Base-by-base conservation (phyloP, 2,888 invertebrate species). In the Leptinotarsa haldemani region DNA sequence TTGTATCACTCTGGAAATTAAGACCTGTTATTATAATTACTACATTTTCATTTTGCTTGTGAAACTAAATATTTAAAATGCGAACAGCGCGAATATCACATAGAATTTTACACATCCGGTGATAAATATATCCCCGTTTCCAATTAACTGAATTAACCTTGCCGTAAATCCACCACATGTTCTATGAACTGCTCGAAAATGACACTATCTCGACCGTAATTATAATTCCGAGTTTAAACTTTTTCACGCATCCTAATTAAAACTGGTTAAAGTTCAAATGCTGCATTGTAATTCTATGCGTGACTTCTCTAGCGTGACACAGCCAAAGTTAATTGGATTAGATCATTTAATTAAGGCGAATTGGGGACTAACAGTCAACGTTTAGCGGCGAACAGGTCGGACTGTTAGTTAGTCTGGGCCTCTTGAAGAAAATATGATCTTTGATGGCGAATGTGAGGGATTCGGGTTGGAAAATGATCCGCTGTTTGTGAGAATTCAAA, bases 331-430 rank as follows among this genome's bases (percentile, higher is more conserved):
- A 81, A 81, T 80, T 80, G 74, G 78, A 80, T 81, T 80, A 79
- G 71, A 78, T 78, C 76, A 80, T 80, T 80, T 80, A 81, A 80
- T 81, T 81, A 80, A 78, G 70, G 73, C 74, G 69, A 80, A 79
- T 77, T 78, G 70, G 56, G 75, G 70, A 25, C 70, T 63, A 74
- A 75, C 69, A 71, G 75, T 40, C 70, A 74, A 73, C 71, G 74
- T 74, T 74, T 67, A 71, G 18, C 52, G 7, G 40, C 53, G 18
- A 67, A 67, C 16, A 67, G 15, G 67, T 22, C 30, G 20, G 9
- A 50, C 30, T 2, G 30, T n/a, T 56, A 61, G 5, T 61, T 40
- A 4, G n/a, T 61, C n/a, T 61, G 61, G 61, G 40, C 16, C 25
- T 9, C n/a, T 52, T 52, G 52, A 18, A 16, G 66, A 52, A 66